A percentile compares a stretch with the other conserved stretches of the same genome.
Conservation (phyloP, 1,140 invertebrate genomes). For the Uloborus diversus region DNA sequence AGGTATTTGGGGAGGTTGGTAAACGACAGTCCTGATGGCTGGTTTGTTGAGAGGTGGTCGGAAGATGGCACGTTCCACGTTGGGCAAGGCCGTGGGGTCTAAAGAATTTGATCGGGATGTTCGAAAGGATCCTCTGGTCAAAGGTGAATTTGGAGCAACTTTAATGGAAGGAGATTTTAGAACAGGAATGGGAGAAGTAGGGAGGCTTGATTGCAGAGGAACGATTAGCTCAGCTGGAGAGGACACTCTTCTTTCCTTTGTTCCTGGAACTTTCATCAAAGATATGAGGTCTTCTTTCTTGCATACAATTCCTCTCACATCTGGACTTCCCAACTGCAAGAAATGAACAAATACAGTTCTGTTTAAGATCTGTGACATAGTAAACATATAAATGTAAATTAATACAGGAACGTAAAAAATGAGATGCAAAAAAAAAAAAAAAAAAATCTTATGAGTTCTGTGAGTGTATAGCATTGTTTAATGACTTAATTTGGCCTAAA, state of each 20-base stretch:
- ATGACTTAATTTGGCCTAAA: too few species aligned
- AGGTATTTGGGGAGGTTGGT: neutral
- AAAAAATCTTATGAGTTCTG: too few species aligned
- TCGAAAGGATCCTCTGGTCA: slow-evolving; percentile 27
- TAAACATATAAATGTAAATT: too few species aligned
- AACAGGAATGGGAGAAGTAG: slow-evolving; percentile 31
- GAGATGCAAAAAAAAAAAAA: too few species aligned
- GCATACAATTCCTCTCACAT: slow-evolving; percentile 40
- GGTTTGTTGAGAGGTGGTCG: slow-evolving; percentile 5
- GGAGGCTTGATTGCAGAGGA: slow-evolving; percentile 25
- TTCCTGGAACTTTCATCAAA: slow-evolving; percentile 30
- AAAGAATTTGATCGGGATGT: slow-evolving; percentile 9
- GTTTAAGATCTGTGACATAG: too few species aligned
- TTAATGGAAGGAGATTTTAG: slow-evolving; percentile 44
- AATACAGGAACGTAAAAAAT: too few species aligned
- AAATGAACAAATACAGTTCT: neutral
- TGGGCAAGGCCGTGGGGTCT: slow-evolving; percentile 21
- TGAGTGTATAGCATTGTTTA: too few species aligned
- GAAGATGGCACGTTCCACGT: neutral
- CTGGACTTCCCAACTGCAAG: slow-evolving; percentile 23
- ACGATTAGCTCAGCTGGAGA: slow-evolving; percentile 41
- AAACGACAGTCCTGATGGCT: neutral
- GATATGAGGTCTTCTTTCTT: slow-evolving; percentile 51
- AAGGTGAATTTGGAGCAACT: slow-evolving; percentile 15
- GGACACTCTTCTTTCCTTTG: slow-evolving; percentile 30